A percentile compares a stretch with the other conserved stretches of the same genome.
phyloP scores from a whole-genome alignment of 2,797 vertebrate species.

The Schizopygopsis malacanthus region DNA sequence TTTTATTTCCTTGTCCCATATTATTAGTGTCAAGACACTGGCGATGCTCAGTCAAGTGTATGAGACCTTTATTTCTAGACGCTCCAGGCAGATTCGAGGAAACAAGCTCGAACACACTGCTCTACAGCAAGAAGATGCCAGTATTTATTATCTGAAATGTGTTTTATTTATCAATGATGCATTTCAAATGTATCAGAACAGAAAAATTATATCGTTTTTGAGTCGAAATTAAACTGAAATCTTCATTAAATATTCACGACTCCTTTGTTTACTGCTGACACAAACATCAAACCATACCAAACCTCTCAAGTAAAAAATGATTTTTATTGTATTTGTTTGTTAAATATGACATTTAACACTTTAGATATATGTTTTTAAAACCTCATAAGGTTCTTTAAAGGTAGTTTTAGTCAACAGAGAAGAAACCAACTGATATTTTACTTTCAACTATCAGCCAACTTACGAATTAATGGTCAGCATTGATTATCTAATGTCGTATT shows the following conservation, averaged over 20 bases:
- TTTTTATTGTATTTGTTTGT: background rate
- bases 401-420: background rate
- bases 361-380: background rate
- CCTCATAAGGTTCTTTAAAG: background rate
- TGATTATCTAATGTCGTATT: background rate
- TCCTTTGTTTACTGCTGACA: constrained; percentile 34
- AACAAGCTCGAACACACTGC: background rate
- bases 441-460: background rate
- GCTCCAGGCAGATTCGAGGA: constrained; percentile 17
- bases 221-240: constrained; percentile 5
- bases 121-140: background rate
- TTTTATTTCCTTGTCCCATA: constrained; percentile 45
- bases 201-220: background rate
- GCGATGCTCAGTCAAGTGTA: constrained; percentile 17
- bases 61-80: constrained; percentile 14
- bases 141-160: background rate
- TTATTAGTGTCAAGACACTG: constrained; percentile 47
- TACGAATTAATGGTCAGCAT: background rate
- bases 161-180: background rate
- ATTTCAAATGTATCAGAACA: background rate
- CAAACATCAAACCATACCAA: background rate
- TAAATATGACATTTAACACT: background rate
- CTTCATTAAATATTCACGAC: constrained; percentile 39
- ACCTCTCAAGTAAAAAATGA: background rate
- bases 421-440: background rate